These are phyloP conservation scores for Zoanthus sociatus DNA, from an alignment of 92 coral and sea anemone species.

Conservation along the genomic window DNA sequence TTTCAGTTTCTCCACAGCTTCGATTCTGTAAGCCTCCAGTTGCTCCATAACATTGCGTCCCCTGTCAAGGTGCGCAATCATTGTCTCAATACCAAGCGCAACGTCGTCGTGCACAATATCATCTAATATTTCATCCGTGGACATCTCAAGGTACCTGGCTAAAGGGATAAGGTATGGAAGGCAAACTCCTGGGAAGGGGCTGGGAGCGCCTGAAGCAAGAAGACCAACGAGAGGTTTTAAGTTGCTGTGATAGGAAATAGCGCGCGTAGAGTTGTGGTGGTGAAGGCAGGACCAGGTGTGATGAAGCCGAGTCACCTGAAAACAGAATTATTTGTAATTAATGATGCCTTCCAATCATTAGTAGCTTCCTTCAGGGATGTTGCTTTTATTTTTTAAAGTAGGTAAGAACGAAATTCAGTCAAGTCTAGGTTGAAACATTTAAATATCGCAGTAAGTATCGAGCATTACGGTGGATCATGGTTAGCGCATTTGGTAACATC, in stretches of 20 bases:
- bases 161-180: slow-evolving; percentile 92
- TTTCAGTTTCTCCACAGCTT: slow-evolving; percentile 50
- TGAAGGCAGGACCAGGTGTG: slow-evolving; percentile 97
- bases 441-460: too few species aligned
- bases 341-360: too few species aligned
- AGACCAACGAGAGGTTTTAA: slow-evolving; percentile 92
- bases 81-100: slow-evolving; percentile 74
- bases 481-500: too few species aligned
- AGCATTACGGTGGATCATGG: too few species aligned
- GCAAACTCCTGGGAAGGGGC: slow-evolving; percentile 99
- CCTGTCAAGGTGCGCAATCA: slow-evolving; percentile 81
- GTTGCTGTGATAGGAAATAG: slow-evolving; percentile 93
- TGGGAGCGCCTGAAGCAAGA: slow-evolving; percentile 92
- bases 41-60: slow-evolving; percentile 84
- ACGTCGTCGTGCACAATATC: slow-evolving; percentile 73
- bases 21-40: slow-evolving; percentile 66
- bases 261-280: slow-evolving; percentile 84
- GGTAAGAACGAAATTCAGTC: too few species aligned
- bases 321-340: background rate
- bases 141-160: slow-evolving; percentile 81
- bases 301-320: slow-evolving; percentile 89
- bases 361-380: too few species aligned
- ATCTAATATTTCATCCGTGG: slow-evolving; percentile 78
- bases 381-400: too few species aligned
- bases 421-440: too few species aligned